These are phyloP conservation scores for Tetragonisca angustula DNA, from an alignment of 2,888 invertebrate species.

Conservation along the genomic window DNA sequence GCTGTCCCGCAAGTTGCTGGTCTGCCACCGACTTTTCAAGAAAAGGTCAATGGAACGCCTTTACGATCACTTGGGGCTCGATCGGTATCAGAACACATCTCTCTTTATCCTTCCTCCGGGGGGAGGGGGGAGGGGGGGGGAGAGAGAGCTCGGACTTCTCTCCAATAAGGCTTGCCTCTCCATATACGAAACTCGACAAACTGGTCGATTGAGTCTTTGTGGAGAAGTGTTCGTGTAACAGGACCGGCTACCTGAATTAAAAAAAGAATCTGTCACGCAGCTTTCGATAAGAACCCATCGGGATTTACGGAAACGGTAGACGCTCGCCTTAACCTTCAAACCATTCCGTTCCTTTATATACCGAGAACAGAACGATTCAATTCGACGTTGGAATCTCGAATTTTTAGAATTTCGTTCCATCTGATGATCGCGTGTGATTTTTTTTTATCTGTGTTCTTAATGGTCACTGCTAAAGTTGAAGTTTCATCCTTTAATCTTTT, in stretches of 20 bases:
- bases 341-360: not conserved
- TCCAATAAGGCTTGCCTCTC: conserved; percentile 68
- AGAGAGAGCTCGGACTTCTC: conserved; percentile 44
- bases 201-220: conserved; percentile 76
- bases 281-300: conserved; percentile 53
- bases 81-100: conserved; percentile 58
- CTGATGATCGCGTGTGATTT: not conserved
- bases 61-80: conserved; percentile 44
- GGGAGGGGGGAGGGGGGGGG: too few relatives aligned
- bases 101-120: conserved; percentile 45
- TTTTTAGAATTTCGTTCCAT: not conserved
- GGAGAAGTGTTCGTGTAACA: conserved; percentile 57
- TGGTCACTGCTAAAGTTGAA: not conserved
- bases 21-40: not conserved
- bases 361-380: not conserved
- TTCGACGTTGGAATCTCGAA: not conserved
- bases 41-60: conserved; percentile 68
- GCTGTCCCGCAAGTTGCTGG: not conserved
- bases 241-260: conserved; percentile 54
- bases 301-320: conserved; percentile 46
- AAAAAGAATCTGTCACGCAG: conserved; percentile 46
- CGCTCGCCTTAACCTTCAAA: conserved; percentile 7
- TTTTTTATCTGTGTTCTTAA: not conserved
- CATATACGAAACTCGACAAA: conserved; percentile 79
- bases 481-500: not conserved